Evolutionary conservation across 1,140 invertebrate genomes (phyloP).

Genomic region (Sminthurides bifidus): DNA sequence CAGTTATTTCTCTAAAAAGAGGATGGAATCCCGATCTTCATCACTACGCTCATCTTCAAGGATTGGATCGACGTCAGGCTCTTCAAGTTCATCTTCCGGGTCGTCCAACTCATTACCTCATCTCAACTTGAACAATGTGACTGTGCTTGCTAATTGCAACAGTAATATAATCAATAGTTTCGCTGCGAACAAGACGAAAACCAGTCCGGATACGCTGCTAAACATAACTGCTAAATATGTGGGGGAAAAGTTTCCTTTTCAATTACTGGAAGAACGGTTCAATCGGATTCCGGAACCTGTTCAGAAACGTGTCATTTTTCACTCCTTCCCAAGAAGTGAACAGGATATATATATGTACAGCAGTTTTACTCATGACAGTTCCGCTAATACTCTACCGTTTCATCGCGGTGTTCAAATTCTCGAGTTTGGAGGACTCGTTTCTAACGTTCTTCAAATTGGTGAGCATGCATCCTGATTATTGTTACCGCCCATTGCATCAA

Average conservation of each 20-base stretch:
- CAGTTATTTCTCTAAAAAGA: too few relatives aligned
- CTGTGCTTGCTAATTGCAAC: too few relatives aligned
- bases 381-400: constrained; percentile 58
- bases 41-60: too few relatives aligned
- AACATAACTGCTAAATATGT: constrained; percentile 72
- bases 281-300: constrained; percentile 76
- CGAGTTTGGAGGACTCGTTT: constrained; percentile 58
- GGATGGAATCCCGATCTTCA: too few relatives aligned
- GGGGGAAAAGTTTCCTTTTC: constrained; percentile 70
- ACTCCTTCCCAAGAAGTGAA: constrained; percentile 76
- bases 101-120: too few relatives aligned
- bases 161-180: too few relatives aligned
- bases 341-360: constrained; percentile 80
- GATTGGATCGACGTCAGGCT: too few relatives aligned
- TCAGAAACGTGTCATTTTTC: constrained; percentile 71
- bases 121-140: too few relatives aligned
- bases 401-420: constrained; percentile 68
- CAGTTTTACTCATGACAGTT: constrained; percentile 2
- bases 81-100: too few relatives aligned
- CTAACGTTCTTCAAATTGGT: constrained; percentile 79
- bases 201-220: constrained; percentile 47
- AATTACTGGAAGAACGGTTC: constrained; percentile 71
- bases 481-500: too few relatives aligned
- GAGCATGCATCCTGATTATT: not conserved
- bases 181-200: too few relatives aligned